These are phyloP conservation scores for Dufourea novaeangliae DNA, from an alignment of 1,140 invertebrate species.

Conservation along the genomic window DNA sequence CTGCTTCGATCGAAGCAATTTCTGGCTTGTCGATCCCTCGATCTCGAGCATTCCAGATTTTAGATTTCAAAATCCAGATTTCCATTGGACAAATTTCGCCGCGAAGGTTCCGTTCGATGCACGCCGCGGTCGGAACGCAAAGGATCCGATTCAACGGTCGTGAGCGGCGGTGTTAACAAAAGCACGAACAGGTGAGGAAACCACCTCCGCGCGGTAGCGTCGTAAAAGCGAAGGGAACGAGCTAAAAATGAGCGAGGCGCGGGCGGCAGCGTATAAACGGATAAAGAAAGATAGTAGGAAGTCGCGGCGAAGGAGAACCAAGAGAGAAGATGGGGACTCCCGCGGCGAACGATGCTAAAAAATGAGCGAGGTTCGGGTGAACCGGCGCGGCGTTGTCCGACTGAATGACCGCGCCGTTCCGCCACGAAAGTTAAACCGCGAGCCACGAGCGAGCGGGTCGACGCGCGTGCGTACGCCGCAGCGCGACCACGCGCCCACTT, in stretches of 20 bases:
- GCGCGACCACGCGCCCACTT: conserved; percentile 17
- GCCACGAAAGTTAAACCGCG: conserved; percentile 61
- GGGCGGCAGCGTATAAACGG: not conserved
- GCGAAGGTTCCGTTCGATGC: no score
- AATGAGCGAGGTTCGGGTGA: conserved; percentile 61
- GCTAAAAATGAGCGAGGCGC: not conserved
- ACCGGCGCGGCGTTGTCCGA: conserved; percentile 41
- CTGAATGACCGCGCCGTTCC: conserved; percentile 62
- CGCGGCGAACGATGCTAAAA: conserved; percentile 68
- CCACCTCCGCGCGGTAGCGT: conserved; percentile 22
- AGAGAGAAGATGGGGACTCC: conserved; percentile 56
- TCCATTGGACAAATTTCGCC: no score
- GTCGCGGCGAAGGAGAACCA: conserved; percentile 14
- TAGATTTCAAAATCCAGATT: no score
- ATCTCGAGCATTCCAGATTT: no score
- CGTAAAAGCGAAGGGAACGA: not conserved
- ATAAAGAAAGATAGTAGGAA: not conserved
- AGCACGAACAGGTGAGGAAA: conserved; percentile 49
- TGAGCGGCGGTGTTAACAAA: conserved; percentile 32
- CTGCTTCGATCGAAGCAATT: no score
- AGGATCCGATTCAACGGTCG: conserved; percentile 10
- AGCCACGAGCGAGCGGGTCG: conserved; percentile 33
- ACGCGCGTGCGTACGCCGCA: conserved; percentile 53
- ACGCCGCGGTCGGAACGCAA: not conserved
- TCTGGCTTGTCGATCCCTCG: no score